These are phyloP conservation scores for Eucera pruinosa DNA, from an alignment of 2,888 invertebrate species.

Conservation along the genomic window DNA sequence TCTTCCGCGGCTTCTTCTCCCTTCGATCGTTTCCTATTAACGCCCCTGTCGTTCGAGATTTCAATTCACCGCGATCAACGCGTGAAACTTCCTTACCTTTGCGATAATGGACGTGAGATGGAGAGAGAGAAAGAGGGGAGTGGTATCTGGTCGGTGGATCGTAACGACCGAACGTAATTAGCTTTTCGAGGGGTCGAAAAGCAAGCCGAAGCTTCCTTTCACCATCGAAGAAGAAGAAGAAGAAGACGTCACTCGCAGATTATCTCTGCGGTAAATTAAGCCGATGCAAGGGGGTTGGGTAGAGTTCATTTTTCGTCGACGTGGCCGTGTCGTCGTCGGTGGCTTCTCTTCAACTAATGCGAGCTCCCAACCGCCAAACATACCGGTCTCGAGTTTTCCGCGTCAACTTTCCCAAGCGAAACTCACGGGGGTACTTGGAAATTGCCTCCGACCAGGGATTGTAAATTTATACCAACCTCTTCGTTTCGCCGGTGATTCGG, in stretches of 20 bases:
- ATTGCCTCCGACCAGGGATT: too few species aligned
- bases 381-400: too few species aligned
- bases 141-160: slow-evolving; percentile 43
- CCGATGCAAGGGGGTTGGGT: slow-evolving; percentile 21
- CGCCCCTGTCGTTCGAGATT: slow-evolving; percentile 11
- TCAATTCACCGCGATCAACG: slow-evolving; percentile 11
- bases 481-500: too few species aligned
- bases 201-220: slow-evolving; percentile 32
- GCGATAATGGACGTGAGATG: slow-evolving; percentile 23
- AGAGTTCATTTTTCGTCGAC: slow-evolving; percentile 57
- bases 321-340: slow-evolving; percentile 33
- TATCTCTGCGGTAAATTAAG: slow-evolving; percentile 70
- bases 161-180: slow-evolving; percentile 69
- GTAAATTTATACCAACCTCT: too few species aligned
- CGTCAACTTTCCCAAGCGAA: too few species aligned
- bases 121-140: neutral
- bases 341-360: slow-evolving; percentile 26
- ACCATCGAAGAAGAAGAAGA: slow-evolving; percentile 36
- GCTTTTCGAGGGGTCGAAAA: slow-evolving; percentile 66
- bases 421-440: too few species aligned
- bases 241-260: slow-evolving; percentile 68
- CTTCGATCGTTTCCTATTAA: neutral
- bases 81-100: slow-evolving; percentile 29
- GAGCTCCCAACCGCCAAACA: too few species aligned
- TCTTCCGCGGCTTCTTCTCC: too few species aligned